Evolutionary conservation across 2,113 vertebrate species (phyloP), one percentile per base, ranked within the genome.

Genomic region (Osmerus eperlanus): DNA sequence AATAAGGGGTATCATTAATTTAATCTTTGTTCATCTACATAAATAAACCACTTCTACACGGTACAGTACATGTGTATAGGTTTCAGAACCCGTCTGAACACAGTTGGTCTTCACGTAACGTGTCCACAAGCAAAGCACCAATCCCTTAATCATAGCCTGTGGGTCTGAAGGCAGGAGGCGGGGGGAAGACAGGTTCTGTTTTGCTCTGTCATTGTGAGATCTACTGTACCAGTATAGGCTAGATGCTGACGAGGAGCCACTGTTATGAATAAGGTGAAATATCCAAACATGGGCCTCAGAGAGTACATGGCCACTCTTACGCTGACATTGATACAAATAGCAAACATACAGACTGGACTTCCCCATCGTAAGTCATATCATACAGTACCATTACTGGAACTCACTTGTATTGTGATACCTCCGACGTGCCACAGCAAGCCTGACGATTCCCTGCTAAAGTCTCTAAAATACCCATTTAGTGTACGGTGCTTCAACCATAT

Each of bases 81-180:
- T 66, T 23, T 72, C 81, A 71, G 73, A 76, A 66, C n/a, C n/a
- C 63, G 79, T 75, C 69, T 70, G 65, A 68, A 55, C 67, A 21
- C 69, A 36, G 47, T n/a, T 21, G 55, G 64, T 77, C 74, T 74
- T 59, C 73, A 77, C 83, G 78, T 62, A 73, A 77, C 78, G 70
- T 52, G 79, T 74, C 74, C 65, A 70, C 23, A 0, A 76, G 85
- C 81, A 86, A 78, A 81, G 68, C 13, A 21, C 47, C 80, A 83
- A 77, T 81, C 88, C 82, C 76, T 8, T 87, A 87, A 90, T 87
- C 75, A 80, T 79, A 75, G 71, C 36, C 78, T 56, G 72, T 3
- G 32, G 36, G 60, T 74, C 68, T 80, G 62, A 69, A 81, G 74
- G 2, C 5, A 79, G 41, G n/a, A 73, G 77, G 76, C 80, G 85